Evolutionary conservation across 23 tunicate genomes (phyloP).

Genomic region (Botrylloides violaceus): DNA sequence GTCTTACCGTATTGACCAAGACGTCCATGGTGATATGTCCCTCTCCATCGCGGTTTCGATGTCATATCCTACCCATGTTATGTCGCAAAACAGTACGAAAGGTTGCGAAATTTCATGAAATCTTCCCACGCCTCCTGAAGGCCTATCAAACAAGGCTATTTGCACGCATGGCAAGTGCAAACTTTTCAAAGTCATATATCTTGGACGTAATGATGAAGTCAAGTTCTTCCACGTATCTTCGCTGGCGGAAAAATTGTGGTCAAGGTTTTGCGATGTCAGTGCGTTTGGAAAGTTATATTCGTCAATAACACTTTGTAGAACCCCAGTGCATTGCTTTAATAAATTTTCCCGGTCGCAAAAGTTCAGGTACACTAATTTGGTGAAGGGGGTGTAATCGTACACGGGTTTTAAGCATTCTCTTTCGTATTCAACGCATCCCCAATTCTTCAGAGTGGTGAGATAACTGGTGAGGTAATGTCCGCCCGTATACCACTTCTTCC

Average conservation of each 20-base stretch:
- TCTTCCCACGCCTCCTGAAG: slow-evolving; percentile 9
- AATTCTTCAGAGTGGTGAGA: slow-evolving; percentile 26
- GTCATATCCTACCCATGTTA: slow-evolving; percentile 65
- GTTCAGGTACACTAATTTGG: slow-evolving; percentile 48
- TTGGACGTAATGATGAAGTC: neutral
- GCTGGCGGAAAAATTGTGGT: neutral
- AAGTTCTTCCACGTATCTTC: slow-evolving; percentile 6
- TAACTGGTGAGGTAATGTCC: slow-evolving; percentile 36
- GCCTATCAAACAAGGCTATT: slow-evolving; percentile 52
- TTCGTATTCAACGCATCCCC: slow-evolving; percentile 55
- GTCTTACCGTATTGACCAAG: slow-evolving; percentile 41
- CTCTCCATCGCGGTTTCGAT: slow-evolving; percentile 20
- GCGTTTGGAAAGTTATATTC: neutral
- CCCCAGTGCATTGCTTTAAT: slow-evolving; percentile 17
- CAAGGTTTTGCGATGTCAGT: neutral
- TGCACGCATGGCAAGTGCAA: slow-evolving; percentile 51
- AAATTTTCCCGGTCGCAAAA: slow-evolving; percentile 30
- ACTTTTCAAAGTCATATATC: slow-evolving; percentile 5
- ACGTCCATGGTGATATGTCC: slow-evolving; percentile 47
- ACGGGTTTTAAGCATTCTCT: slow-evolving; percentile 29
- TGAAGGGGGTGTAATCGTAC: slow-evolving; percentile 33
- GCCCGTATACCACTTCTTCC: slow-evolving; percentile 22
- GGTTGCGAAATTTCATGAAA: slow-evolving; percentile 49
- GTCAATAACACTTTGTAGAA: neutral
- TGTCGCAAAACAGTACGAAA: slow-evolving; percentile 34